Evolutionary conservation across 2,797 vertebrate species (phyloP), one percentile per base, ranked within the genome.

Genomic region (Mormyrops boulengeri): DNA sequence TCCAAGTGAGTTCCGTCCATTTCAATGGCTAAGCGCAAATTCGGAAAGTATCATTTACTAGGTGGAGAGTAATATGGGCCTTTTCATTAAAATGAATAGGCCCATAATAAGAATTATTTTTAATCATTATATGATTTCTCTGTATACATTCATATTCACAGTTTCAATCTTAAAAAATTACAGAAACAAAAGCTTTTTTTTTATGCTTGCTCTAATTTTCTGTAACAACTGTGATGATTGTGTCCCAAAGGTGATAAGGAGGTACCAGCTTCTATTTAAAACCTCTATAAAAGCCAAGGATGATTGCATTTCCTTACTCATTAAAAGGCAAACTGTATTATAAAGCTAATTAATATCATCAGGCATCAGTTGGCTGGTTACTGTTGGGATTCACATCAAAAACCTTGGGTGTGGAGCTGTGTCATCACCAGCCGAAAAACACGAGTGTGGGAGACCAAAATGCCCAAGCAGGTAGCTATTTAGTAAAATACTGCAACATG

Each of bases 301-400:
- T 38, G 66, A 73, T 73, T 73, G 66, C 66, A 73, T 73, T 73
- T 73, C 66, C 30, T 17, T 73, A 38, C 66, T 73, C 66, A 73
- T 73, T 73, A 73, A 34, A 73, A 38, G 30, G 12, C 66, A 73
- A 73, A 73, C 66, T 73, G 66, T 38, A 73, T 38, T 73, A 73
- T 73, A 73, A 73, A 73, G 66, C 66, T 73, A 73, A 73, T 73
- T 73, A 73, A 73, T 73, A 73, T 34, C 66, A 73, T 73, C 30
- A 73, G 66, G 30, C 66, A 73, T 73, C 66, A 38, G 66, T 73
- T 34, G 26, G 66, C 30, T 73, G 30, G 11, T 73, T 73, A 73
- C 66, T 73, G 30, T 73, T 73, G 66, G 66, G 30, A 73, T 73
- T 73, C 66, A 73, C 30, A 73, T 38, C 4, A 38, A 73, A 73